Percentiles rank a stretch among this genome's conserved stretches.
Conservation (phyloP, 2,113 vertebrate genomes). For the Zingel zingel region DNA sequence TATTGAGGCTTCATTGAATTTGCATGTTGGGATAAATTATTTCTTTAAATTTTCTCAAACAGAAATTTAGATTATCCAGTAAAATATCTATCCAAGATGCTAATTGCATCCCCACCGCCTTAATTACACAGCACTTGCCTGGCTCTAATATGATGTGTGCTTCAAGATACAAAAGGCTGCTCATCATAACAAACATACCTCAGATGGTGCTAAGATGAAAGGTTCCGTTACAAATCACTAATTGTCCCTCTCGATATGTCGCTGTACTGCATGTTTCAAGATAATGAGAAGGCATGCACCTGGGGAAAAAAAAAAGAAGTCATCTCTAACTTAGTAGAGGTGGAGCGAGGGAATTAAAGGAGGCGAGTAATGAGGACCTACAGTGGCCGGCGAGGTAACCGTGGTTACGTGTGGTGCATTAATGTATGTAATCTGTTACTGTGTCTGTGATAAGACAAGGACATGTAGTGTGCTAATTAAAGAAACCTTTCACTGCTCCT, state of each 20-base stretch:
- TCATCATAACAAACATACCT: neutral
- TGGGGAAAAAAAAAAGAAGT: conserved; percentile 13
- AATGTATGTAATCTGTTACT: conserved; percentile 83
- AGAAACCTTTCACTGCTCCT: conserved; percentile 76
- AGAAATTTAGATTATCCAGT: conserved; percentile 1
- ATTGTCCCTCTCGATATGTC: conserved; percentile 19
- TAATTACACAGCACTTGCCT: conserved; percentile 24
- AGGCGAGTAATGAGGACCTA: conserved; percentile 68
- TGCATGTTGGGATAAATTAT: neutral
- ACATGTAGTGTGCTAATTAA: conserved; percentile 82
- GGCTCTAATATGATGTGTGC: conserved; percentile 22
- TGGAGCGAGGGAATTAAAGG: conserved; percentile 47
- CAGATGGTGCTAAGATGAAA: conserved; percentile 36
- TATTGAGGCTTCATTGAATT: neutral
- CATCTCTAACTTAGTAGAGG: conserved; percentile 53
- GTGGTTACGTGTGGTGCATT: conserved; percentile 72
- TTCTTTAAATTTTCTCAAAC: conserved; percentile 24
- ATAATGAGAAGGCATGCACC: conserved; percentile 31
- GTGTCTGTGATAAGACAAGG: conserved; percentile 77
- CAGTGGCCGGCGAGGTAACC: conserved; percentile 58
- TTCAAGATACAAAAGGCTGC: conserved; percentile 26
- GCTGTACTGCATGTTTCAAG: conserved; percentile 1
- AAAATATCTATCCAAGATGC: conserved; percentile 25
- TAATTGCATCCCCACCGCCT: conserved; percentile 32
- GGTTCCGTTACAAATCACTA: conserved; percentile 16